Percentiles rank a stretch among this genome's conserved stretches.
Conservation (phyloP, 1,140 invertebrate genomes). For the Phortica variegata region DNA sequence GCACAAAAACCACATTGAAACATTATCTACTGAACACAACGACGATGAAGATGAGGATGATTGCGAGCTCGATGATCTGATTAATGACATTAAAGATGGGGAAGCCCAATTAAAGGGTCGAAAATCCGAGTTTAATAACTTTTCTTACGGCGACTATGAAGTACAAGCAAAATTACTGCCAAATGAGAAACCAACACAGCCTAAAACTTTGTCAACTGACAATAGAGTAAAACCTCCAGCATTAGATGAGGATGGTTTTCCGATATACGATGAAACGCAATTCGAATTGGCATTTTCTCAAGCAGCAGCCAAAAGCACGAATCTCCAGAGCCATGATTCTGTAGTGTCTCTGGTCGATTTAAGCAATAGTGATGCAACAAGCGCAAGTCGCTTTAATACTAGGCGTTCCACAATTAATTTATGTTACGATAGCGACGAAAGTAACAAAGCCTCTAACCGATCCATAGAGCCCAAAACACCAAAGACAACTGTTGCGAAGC, state of each 20-base stretch:
- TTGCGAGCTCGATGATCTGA: conserved; percentile 23
- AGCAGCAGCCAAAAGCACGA: conserved; percentile 8
- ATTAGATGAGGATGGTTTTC: conserved; percentile 48
- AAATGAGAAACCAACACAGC: conserved; percentile 8
- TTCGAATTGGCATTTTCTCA: conserved; percentile 31
- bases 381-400: no score
- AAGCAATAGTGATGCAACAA: conserved; percentile 3
- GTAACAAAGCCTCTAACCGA: background rate
- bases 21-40: background rate
- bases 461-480: background rate
- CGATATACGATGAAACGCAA: conserved; percentile 37
- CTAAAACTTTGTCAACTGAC: conserved; percentile 10
- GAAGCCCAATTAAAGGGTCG: conserved; percentile 26
- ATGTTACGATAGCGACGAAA: background rate
- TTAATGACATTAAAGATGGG: conserved; percentile 14
- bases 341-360: conserved; percentile 1
- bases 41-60: conserved; percentile 14
- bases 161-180: conserved; percentile 10
- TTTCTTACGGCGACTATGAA: conserved; percentile 32
- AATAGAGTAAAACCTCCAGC: background rate
- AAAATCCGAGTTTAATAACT: conserved; percentile 36
- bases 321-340: background rate
- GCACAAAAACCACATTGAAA: background rate
- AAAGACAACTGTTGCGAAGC: background rate
- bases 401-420: no score